These are phyloP conservation scores for Oncorhynchus clarkii DNA, from an alignment of 2,113 vertebrate genomes.

Conservation along the genomic window DNA sequence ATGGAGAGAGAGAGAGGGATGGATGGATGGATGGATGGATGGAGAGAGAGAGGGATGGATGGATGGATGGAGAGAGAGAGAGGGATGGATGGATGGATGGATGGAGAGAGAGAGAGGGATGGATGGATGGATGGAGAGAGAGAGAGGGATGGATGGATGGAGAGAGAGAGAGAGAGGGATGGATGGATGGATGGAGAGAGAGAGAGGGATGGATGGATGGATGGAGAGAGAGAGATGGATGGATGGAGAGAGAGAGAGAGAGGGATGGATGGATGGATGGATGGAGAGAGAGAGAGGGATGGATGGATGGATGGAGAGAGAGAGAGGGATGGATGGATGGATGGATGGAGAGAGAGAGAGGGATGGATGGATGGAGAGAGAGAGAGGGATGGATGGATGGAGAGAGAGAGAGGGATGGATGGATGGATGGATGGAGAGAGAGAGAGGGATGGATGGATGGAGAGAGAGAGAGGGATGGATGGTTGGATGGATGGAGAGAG, in stretches of 20 bases:
- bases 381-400: background rate
- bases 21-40: no score
- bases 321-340: background rate
- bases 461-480: background rate
- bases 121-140: no score
- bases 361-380: background rate
- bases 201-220: no score
- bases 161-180: background rate
- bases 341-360: no score
- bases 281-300: slow-evolving; percentile 18
- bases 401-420: background rate
- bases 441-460: background rate
- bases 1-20: no score
- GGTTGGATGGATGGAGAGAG: background rate
- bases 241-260: background rate
- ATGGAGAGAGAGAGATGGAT: slow-evolving; percentile 10
- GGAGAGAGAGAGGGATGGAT: slow-evolving; percentile 5
- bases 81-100: background rate
- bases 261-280: background rate
- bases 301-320: background rate
- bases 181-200: no score
- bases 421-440: background rate
- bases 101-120: slow-evolving; percentile 14
- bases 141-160: background rate
- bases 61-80: background rate